Evolutionary conservation across 2,888 invertebrate species (phyloP).

Genomic region (Cenopis cana): DNA sequence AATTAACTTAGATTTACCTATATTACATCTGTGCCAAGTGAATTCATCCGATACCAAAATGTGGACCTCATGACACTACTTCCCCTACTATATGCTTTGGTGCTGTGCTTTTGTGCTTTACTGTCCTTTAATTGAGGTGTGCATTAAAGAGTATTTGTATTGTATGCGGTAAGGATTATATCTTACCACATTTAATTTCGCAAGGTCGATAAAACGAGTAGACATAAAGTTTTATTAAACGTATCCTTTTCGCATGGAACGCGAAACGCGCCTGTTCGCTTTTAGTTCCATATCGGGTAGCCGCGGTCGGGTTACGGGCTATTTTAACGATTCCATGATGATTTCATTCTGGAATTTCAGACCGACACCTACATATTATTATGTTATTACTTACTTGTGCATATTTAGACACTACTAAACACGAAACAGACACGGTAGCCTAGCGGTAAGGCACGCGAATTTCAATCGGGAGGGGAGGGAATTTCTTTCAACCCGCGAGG

Average conservation of each 20-base stretch:
- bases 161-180: background rate
- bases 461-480: no score
- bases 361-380: background rate
- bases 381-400: background rate
- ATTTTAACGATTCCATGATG: conserved; percentile 9
- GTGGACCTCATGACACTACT: no score
- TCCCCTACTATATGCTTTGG: no score
- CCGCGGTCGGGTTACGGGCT: conserved; percentile 2
- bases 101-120: no score
- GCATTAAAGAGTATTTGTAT: no score
- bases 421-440: no score
- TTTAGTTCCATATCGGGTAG: conserved; percentile 19
- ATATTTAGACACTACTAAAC: background rate
- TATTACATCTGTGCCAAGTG: no score
- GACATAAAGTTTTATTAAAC: background rate
- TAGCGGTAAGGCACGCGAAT: no score
- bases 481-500: no score
- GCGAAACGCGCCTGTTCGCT: conserved; percentile 14
- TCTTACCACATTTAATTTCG: background rate
- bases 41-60: no score
- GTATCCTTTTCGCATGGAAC: conserved; percentile 15
- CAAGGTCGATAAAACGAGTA: background rate
- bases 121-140: no score
- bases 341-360: conserved; percentile 8
- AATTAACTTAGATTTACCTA: no score